Evolutionary conservation across 1,140 invertebrate genomes (phyloP).

Genomic region (Drosophila bocki): DNA sequence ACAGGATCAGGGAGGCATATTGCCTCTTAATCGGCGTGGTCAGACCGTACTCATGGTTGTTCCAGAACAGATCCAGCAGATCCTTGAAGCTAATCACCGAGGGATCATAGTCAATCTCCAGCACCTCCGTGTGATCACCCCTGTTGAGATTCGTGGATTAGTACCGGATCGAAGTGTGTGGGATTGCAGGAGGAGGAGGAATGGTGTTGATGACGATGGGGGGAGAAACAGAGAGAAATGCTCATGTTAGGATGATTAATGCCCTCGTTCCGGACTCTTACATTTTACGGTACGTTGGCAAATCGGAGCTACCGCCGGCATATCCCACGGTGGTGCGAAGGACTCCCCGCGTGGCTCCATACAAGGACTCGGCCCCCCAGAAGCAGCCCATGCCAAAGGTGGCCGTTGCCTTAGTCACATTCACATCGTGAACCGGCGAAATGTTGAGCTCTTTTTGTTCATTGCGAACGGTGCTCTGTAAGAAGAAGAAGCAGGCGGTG

Average conservation of each 20-base stretch:
- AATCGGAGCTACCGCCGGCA: conserved; percentile 92
- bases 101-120: conserved; percentile 96
- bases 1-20: conserved; percentile 97
- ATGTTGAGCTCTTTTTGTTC: conserved; percentile 80
- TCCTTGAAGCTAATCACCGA: conserved; percentile 90
- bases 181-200: conserved; percentile 6
- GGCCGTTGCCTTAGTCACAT: conserved; percentile 86
- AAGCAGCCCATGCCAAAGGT: conserved; percentile 99
- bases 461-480: conserved; percentile 78
- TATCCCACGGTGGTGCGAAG: conserved; percentile 97
- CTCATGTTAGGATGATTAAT: conserved; percentile 57
- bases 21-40: conserved; percentile 92
- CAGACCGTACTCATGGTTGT: conserved; percentile 94
- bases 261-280: conserved; percentile 86
- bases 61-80: conserved; percentile 95
- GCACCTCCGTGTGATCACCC: conserved; percentile 96
- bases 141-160: conserved; percentile 87
- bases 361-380: conserved; percentile 97
- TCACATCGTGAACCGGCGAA: conserved; percentile 67
- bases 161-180: conserved; percentile 33
- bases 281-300: conserved; percentile 95
- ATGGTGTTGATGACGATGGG: conserved; percentile 14
- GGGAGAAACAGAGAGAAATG: conserved; percentile 41
- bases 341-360: conserved; percentile 94
- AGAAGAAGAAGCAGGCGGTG: conserved; percentile 32